These are phyloP conservation scores for Sinodicranocentrus sp. DNA, from an alignment of 2,888 invertebrate genomes.

Conservation along the genomic window DNA sequence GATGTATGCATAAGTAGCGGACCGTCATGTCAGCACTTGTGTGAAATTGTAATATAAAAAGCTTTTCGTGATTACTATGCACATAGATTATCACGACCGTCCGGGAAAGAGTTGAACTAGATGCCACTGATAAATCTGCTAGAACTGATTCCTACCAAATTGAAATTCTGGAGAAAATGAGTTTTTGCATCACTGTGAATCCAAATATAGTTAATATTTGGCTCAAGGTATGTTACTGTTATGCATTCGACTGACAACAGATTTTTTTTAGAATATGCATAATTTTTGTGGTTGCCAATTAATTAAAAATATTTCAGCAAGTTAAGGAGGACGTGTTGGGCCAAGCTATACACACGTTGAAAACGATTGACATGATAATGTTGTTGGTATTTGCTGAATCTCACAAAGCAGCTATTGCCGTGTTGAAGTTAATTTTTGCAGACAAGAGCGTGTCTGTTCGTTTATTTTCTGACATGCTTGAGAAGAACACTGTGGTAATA, in stretches of 20 bases:
- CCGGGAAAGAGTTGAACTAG: constrained; percentile 64
- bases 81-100: constrained; percentile 61
- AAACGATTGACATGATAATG: constrained; percentile 65
- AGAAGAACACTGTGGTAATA: constrained; percentile 52
- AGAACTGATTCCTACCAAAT: constrained; percentile 50
- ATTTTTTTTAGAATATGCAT: too few relatives aligned
- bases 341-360: not conserved
- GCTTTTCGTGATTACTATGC: too few relatives aligned
- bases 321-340: constrained; percentile 60
- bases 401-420: constrained; percentile 11
- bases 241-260: too few relatives aligned
- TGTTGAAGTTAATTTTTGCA: constrained; percentile 34
- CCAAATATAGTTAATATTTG: constrained; percentile 32
- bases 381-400: constrained; percentile 62
- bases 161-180: constrained; percentile 65
- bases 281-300: too few relatives aligned
- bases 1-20: too few relatives aligned
- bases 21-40: too few relatives aligned
- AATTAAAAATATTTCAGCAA: too few relatives aligned
- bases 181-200: constrained; percentile 55
- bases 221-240: too few relatives aligned
- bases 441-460: constrained; percentile 18
- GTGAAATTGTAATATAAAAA: too few relatives aligned
- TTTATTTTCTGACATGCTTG: constrained; percentile 49
- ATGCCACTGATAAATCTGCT: constrained; percentile 17